Base-by-base conservation (phyloP, 2,888 invertebrate species). In the Lissocephala sabroskyi region DNA sequence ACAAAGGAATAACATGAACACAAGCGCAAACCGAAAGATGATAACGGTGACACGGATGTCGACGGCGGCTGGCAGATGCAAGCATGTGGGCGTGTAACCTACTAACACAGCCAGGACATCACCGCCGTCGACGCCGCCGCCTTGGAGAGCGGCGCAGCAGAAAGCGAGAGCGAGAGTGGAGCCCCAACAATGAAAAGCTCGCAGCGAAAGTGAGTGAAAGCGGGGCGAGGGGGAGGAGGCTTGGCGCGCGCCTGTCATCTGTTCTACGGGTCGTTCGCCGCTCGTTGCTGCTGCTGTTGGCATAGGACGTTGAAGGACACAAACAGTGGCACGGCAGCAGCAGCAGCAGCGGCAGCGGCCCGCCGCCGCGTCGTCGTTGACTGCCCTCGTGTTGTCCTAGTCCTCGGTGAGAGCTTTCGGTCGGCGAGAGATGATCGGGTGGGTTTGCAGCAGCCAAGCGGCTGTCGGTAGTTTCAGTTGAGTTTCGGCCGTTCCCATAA, bases 261-360 rank as follows among this genome's bases (percentile, higher is more conserved):
- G 80, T 79, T 79, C 70, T 78, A 67, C 67, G 76, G 78, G 79
- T 68, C 77, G 81, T 73, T 75, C 73, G 71, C 65, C 66, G 79
- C 66, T 71, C 62, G 59, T 65, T 52, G 59, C 54, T 59, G 56
- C 46, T 56, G 59, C 59, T 68, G 65, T 66, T 70, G 58, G 52
- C 59, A 57, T 61, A 77, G 71, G 67, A 68, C 79, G 62, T 74
- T 68, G 68, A 71, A 76, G 70, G 75, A 75, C 78, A 77, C 52
- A 50, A 73, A 37, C 45, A 59, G 41, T 7, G n/a, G n/a, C n/a
- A n/a, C n/a, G n/a, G n/a, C n/a, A n/a, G n/a, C n/a, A n/a, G n/a
- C n/a, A n/a, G n/a, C 48, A 45, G 42, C 17, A 59, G 29, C 33
- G 43, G 28, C 19, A 41, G 40, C 36, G 44, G 28, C n/a, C 45